Percentiles rank a stretch among this genome's conserved stretches.
Evolutionary conservation across 2,797 vertebrate species (phyloP).

Genomic region (Squalus acanthias): DNA sequence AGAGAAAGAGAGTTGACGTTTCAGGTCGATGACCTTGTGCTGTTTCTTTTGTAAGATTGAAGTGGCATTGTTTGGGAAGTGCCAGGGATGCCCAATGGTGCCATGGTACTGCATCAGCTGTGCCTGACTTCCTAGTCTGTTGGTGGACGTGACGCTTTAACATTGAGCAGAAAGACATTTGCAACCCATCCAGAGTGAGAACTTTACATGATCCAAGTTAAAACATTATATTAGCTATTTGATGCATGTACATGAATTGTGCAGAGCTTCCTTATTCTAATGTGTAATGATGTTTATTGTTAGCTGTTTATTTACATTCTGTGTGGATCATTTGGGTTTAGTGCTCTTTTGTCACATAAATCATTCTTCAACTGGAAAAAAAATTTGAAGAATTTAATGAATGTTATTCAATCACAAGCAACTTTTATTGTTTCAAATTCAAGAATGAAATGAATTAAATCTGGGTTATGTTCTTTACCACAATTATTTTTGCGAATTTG

Average conservation of each 20-base stretch:
- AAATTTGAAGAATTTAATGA: neutral
- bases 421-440: neutral
- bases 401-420: neutral
- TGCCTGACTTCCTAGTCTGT: neutral
- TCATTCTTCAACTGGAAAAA: neutral
- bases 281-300: neutral
- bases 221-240: neutral
- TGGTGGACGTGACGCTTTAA: neutral
- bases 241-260: neutral
- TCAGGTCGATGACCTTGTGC: too few species aligned
- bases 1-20: too few species aligned
- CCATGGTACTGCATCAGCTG: neutral
- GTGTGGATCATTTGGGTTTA: neutral
- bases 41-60: neutral
- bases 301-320: neutral
- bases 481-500: neutral
- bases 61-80: neutral
- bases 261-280: neutral
- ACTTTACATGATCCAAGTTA: neutral
- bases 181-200: neutral
- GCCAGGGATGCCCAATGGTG: neutral
- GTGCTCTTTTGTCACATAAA: neutral
- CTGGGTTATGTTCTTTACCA: neutral
- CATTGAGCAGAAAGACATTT: neutral
- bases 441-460: neutral